Percentiles rank a stretch among this genome's conserved stretches.
Conservation (phyloP, 2,888 invertebrate species). For the Drosophila peninsularis region DNA sequence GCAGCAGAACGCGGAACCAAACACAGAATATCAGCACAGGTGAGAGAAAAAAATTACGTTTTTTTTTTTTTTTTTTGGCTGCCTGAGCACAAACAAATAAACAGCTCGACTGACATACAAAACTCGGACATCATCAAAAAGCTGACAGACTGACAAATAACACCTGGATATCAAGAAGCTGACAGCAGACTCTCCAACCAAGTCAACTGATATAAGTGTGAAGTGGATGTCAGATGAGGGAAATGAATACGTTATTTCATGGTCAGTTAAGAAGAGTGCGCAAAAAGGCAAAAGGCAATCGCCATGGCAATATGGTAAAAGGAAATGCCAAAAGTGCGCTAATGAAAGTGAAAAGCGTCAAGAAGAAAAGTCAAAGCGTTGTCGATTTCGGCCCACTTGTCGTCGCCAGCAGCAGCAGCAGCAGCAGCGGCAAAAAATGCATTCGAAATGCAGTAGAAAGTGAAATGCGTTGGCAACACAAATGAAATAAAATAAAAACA, state of each 20-base stretch:
- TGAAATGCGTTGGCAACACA: slow-evolving; percentile 72
- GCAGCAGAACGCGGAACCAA: slow-evolving; percentile 43
- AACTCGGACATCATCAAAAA: slow-evolving; percentile 1
- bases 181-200: slow-evolving; percentile 17
- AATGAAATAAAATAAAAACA: slow-evolving; percentile 21
- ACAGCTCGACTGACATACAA: not conserved
- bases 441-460: slow-evolving; percentile 77
- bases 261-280: slow-evolving; percentile 33
- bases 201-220: slow-evolving; percentile 33
- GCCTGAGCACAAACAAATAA: slow-evolving; percentile 49
- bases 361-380: slow-evolving; percentile 50
- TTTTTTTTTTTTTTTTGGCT: slow-evolving; percentile 57
- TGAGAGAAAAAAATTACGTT: slow-evolving; percentile 23
- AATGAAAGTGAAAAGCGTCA: slow-evolving; percentile 66
- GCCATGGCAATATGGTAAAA: slow-evolving; percentile 38
- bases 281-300: slow-evolving; percentile 3
- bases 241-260: slow-evolving; percentile 45
- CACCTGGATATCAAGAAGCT: slow-evolving; percentile 28
- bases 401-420: slow-evolving; percentile 26
- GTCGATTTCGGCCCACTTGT: slow-evolving; percentile 63
- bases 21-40: slow-evolving; percentile 35
- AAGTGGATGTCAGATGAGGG: slow-evolving; percentile 17
- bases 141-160: slow-evolving; percentile 3
- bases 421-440: slow-evolving; percentile 45
- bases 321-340: slow-evolving; percentile 54